Percentiles rank a stretch among this genome's conserved stretches.
These are phyloP conservation scores for Salvelinus fontinalis DNA, from an alignment of 2,113 vertebrate genomes.

Conservation along the genomic window DNA sequence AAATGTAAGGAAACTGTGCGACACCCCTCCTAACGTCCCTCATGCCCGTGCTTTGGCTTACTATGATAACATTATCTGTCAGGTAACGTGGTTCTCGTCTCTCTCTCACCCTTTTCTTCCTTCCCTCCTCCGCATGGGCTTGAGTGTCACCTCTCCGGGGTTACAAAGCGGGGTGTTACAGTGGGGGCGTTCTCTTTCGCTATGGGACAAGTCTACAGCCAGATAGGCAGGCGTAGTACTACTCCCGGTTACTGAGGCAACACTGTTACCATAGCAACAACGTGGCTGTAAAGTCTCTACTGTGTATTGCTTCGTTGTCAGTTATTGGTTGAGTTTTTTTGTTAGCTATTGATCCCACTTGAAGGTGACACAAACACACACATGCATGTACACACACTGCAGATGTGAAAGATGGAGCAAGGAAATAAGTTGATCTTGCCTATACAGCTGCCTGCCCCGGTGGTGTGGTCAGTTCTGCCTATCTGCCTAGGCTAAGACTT, in stretches of 20 bases:
- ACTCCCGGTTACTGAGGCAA: constrained; percentile 23
- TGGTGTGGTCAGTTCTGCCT: no score
- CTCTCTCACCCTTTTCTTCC: constrained; percentile 62
- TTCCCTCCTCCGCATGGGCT: constrained; percentile 67
- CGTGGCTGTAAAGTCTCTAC: constrained; percentile 9
- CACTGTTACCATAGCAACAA: constrained; percentile 51
- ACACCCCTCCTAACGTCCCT: constrained; percentile 79
- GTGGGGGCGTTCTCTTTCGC: constrained; percentile 16
- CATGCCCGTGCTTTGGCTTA: constrained; percentile 81
- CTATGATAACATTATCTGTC: constrained; percentile 87
- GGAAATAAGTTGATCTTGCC: no score
- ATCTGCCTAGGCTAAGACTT: no score
- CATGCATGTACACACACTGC: neutral
- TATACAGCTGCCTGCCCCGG: no score
- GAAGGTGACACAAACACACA: constrained; percentile 18
- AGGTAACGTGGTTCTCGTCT: constrained; percentile 80
- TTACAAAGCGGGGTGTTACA: constrained; percentile 18
- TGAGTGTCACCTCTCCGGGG: constrained; percentile 58
- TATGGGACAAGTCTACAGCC: constrained; percentile 19
- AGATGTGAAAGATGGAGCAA: neutral
- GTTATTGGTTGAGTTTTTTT: constrained; percentile 40
- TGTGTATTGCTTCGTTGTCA: neutral
- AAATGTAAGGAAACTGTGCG: constrained; percentile 92
- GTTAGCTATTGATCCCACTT: constrained; percentile 47
- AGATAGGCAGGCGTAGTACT: neutral